Base-by-base conservation (phyloP, 1,140 invertebrate genomes). In the Aleiodes sp. region DNA sequence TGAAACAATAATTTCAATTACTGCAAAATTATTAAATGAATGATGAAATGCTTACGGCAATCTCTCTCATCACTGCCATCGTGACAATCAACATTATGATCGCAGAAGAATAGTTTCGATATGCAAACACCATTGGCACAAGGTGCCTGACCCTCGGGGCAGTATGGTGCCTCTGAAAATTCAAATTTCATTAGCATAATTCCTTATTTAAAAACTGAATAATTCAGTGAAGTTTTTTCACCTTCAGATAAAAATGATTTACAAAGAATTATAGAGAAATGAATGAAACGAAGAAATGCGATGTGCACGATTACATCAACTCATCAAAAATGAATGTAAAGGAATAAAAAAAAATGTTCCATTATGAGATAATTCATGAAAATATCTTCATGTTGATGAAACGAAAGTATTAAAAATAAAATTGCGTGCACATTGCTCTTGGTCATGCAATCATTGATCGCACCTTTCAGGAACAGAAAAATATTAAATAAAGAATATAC, bases 51-150 rank as follows among this genome's bases (percentile, higher is more conserved):
- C 90, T 91, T 87, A 92, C 91, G 84, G 83, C 92, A 93, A 75
- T 92, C 85, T 4, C 76, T 78, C 82, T 94, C 92, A 75, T 95
- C 93, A 43, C 91, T 91, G 70, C 83, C 87, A 78, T 94, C 93
- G n/a, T 82, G 82, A 78, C 93, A 94, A 75, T 96, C 91, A 7
- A 76, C 72, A 65, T 87, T 84, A 7, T 75, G 74, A 75, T 91
- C 87, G 78, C 90, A 91, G 73, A 87, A 84, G 64, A 85, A 83
- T n/a, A 80, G 77, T 64, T 84, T 80, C 37, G 82, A 82, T 70
- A 91, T 88, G 78, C 90, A 91, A 8, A 86, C 76, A 33, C 89
- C 88, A 80, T 89, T 88, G 37, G 82, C 77, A 82, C 92, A 94
- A 8, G 83, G 82, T 74, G 86, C 88, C 72, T 90, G 78, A 37